Evolutionary conservation across 2,888 invertebrate species (phyloP).

Genomic region (Amiota minor): DNA sequence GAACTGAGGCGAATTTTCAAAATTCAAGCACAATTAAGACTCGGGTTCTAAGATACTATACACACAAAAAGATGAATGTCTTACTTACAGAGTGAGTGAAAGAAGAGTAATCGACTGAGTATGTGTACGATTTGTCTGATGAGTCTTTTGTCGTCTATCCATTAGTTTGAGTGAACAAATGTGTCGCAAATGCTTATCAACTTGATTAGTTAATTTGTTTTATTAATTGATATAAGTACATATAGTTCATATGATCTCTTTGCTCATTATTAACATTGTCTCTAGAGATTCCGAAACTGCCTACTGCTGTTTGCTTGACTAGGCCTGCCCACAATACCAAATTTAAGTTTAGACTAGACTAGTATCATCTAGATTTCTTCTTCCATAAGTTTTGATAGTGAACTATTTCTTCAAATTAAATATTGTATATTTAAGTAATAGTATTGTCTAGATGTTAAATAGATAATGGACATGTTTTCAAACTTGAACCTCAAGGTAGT

Average conservation of each 20-base stretch:
- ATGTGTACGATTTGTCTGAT: no score
- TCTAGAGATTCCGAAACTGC: no score
- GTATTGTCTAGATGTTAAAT: slow-evolving; percentile 4
- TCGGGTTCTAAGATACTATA: not conserved
- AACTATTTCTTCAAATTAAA: no score
- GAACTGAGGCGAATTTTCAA: slow-evolving; percentile 17
- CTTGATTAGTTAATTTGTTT: slow-evolving; percentile 63
- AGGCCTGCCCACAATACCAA: not conserved
- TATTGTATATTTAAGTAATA: no score
- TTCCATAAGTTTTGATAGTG: no score
- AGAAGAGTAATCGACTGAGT: no score
- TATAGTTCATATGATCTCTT: not conserved
- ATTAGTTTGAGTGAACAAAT: slow-evolving; percentile 51
- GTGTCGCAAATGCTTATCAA: slow-evolving; percentile 41
- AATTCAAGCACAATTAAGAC: slow-evolving; percentile 13
- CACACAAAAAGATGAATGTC: no score
- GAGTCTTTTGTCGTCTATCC: no score
- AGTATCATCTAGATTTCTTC: no score
- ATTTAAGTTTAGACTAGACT: no score
- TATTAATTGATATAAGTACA: slow-evolving; percentile 42
- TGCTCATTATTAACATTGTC: no score
- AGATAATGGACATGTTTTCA: slow-evolving; percentile 29
- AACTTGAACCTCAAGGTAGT: slow-evolving; percentile 64
- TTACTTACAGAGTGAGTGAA: no score
- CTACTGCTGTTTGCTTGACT: not conserved